phyloP scores from a whole-genome alignment of 2,888 invertebrate species.

The Nematopogon swammerdamellus region DNA sequence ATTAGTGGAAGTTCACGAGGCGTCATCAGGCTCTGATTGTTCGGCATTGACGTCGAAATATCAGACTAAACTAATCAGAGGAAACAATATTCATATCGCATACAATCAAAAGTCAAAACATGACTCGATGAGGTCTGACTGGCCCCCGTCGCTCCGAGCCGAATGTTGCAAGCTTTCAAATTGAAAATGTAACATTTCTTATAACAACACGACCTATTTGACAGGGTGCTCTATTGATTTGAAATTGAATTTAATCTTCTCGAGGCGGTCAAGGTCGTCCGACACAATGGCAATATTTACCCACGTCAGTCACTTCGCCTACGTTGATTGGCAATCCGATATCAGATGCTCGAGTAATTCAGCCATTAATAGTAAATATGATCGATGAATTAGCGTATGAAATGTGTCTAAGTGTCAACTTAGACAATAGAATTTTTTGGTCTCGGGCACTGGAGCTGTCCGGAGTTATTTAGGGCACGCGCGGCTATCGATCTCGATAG shows the following conservation, averaged over 20 bases:
- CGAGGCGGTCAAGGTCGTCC: background rate
- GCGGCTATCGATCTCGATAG: constrained; percentile 15
- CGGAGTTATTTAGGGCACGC: constrained; percentile 29
- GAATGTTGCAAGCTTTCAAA: background rate
- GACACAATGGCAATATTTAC: background rate
- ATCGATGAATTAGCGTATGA: background rate
- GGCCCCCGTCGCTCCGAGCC: no score
- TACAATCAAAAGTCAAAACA: no score
- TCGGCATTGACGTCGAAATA: no score
- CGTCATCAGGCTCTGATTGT: no score
- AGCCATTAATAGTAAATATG: background rate
- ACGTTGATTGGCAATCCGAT: background rate
- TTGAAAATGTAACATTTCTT: background rate
- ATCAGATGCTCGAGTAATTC: background rate
- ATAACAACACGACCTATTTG: background rate
- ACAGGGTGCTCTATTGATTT: background rate
- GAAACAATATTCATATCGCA: no score
- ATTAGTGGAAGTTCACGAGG: no score
- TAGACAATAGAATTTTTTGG: background rate
- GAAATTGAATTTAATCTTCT: background rate
- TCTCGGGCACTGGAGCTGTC: background rate
- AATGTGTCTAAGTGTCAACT: background rate
- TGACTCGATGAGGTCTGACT: no score
- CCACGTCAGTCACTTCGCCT: background rate
- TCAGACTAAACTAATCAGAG: no score